These are phyloP conservation scores for Sipha flava DNA, from an alignment of 1,140 invertebrate species.

Conservation along the genomic window DNA sequence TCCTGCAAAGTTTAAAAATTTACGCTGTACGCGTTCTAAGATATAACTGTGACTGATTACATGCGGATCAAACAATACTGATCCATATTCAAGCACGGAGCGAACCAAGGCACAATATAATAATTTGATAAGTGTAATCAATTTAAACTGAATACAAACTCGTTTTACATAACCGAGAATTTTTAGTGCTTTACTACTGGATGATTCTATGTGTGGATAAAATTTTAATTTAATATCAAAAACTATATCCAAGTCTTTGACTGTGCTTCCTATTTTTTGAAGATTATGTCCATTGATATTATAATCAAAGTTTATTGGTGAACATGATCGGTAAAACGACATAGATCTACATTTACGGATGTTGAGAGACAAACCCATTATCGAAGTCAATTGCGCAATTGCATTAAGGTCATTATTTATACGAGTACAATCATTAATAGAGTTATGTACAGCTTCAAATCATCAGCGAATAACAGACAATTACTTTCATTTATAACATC, in stretches of 20 bases:
- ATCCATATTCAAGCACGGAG: neutral
- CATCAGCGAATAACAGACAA: no score
- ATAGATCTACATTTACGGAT: neutral
- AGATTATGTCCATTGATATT: neutral
- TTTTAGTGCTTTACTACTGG: no score
- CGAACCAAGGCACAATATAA: no score
- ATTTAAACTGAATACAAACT: neutral
- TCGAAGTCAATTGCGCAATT: no score
- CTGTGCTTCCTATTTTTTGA: neutral
- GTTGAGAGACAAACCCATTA: neutral
- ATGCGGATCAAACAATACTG: neutral
- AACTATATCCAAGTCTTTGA: neutral
- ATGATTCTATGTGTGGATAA: neutral
- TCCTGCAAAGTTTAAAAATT: neutral
- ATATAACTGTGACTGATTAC: neutral
- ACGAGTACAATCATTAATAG: no score
- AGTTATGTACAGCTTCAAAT: no score
- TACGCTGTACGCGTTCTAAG: neutral
- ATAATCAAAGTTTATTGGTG: neutral
- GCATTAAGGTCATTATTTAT: no score
- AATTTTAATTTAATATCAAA: neutral
- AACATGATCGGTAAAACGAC: neutral
- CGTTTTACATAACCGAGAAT: no score
- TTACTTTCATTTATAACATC: no score
- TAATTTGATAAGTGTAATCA: neutral